Evolutionary conservation across 2,888 invertebrate genomes (phyloP).

Genomic region (Cataglyphis rosenhaueri): DNA sequence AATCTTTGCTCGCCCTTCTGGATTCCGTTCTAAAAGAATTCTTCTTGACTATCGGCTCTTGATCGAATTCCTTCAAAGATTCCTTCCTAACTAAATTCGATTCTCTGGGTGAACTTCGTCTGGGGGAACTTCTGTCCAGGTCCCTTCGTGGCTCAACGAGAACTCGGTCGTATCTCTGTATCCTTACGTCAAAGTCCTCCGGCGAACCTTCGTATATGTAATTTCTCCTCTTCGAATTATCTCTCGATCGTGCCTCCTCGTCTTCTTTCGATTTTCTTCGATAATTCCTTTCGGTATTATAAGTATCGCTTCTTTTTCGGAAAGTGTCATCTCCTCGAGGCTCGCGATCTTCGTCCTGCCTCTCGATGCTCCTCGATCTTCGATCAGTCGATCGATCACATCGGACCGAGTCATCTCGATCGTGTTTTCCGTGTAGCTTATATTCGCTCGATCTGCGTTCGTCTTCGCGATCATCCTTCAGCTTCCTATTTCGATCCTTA

Average conservation of each 20-base stretch:
- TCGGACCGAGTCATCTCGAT: slow-evolving; percentile 10
- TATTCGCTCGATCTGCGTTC: slow-evolving; percentile 47
- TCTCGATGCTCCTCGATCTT: slow-evolving; percentile 65
- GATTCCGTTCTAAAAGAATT: slow-evolving; percentile 72
- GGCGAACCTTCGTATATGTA: slow-evolving; percentile 71
- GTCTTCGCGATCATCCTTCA: slow-evolving; percentile 56
- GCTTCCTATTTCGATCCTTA: slow-evolving; percentile 52
- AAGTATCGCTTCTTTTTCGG: slow-evolving; percentile 54
- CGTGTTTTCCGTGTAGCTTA: slow-evolving; percentile 47
- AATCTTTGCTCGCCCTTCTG: slow-evolving; percentile 50
- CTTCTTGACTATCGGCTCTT: slow-evolving; percentile 66
- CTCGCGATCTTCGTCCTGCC: slow-evolving; percentile 55
- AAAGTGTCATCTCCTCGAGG: slow-evolving; percentile 47
- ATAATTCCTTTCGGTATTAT: slow-evolving; percentile 33
- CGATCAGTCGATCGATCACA: slow-evolving; percentile 64
- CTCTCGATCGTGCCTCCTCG: slow-evolving; percentile 65
- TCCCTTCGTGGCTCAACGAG: slow-evolving; percentile 70
- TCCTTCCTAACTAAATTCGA: slow-evolving; percentile 42
- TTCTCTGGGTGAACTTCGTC: slow-evolving; percentile 50
- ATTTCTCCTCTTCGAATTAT: slow-evolving; percentile 70
- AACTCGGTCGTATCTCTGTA: slow-evolving; percentile 77
- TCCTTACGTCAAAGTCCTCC: slow-evolving; percentile 78
- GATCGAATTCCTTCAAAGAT: slow-evolving; percentile 66
- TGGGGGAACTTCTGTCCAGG: slow-evolving; percentile 66
- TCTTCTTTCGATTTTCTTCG: slow-evolving; percentile 64